Evolutionary conservation across 2,797 vertebrate species (phyloP).

Genomic region (Microcaecilia unicolor): DNA sequence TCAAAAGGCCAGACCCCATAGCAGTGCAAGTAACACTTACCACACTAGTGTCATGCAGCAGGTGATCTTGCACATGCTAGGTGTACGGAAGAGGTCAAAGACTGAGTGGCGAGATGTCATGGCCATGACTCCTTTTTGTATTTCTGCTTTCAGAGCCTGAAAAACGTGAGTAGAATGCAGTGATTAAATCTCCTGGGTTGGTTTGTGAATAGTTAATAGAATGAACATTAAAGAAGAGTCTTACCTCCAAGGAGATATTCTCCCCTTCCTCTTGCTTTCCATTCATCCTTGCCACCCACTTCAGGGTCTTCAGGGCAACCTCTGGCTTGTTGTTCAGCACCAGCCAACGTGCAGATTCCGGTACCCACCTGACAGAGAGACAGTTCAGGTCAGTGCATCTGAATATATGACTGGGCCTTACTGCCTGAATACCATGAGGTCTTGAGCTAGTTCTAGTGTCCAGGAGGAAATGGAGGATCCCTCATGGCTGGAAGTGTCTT

Average conservation of each 20-base stretch:
- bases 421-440: too few relatives aligned
- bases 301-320: conserved; percentile 53
- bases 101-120: conserved; percentile 23
- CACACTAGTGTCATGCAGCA: conserved; percentile 52
- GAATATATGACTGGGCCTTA: too few relatives aligned
- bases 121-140: conserved; percentile 51
- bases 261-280: neutral
- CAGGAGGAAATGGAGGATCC: too few relatives aligned
- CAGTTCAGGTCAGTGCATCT: too few relatives aligned
- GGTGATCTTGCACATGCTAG: conserved; percentile 52
- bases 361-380: conserved; percentile 61
- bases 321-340: conserved; percentile 49
- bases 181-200: neutral
- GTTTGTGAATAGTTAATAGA: too few relatives aligned
- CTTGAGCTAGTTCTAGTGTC: too few relatives aligned
- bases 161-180: neutral
- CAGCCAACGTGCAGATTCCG: conserved; percentile 71
- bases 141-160: conserved; percentile 51
- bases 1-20: too few relatives aligned
- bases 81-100: conserved; percentile 59
- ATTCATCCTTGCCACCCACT: conserved; percentile 58
- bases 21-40: conserved; percentile 25
- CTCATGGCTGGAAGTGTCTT: too few relatives aligned
- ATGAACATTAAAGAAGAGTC: too few relatives aligned
- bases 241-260: conserved; percentile 9